Base-by-base conservation (phyloP, 2,888 invertebrate species). In the Torymus texanus region DNA sequence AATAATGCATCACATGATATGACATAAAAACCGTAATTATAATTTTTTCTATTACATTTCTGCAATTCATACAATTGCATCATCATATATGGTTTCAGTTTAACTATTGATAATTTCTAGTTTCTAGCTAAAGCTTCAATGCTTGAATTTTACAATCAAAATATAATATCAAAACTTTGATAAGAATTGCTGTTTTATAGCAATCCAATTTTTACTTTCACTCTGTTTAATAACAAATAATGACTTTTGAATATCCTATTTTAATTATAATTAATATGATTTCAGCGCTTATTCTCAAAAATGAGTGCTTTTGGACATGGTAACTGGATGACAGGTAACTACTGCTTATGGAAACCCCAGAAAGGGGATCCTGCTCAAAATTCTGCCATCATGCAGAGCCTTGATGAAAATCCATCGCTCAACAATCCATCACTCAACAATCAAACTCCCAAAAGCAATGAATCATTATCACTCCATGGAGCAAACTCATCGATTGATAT, bases 321-420 rank as follows among this genome's bases (percentile, higher is more conserved):
- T 62, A 41, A 41, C 41, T 41, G 41, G 41, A 41, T 41, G 41
- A 55, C 29, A 13, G 76, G 82, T 12, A 80, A 81, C 70, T 70
- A 82, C 65, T 71, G 72, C 65, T 0, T 74, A 81, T 84, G 84
- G 84, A 81, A 70, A 61, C 83, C 82, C 65, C 68, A 75, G 29
- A 84, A 82, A 73, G 79, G 75, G 10, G 82, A 85, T 58, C 76
- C 85, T 5, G 85, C 81, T 8, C 41, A 41, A 55, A 85, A 85
- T 75, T 87, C 90, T 2, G 90, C 90, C 1, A 90, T 90, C 10
- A 90, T 90, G 90, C 84, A 88, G 74, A 87, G 89, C 56, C n/a
- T 90, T 3, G 78, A 83, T 75, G 78, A 72, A 13, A 80, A 75
- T 14, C 72, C 75, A 41, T 78, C 79, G 29, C 58, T 77, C 50